phyloP scores from a whole-genome alignment of 2,113 vertebrate species.

The Corythaixoides concolor region DNA sequence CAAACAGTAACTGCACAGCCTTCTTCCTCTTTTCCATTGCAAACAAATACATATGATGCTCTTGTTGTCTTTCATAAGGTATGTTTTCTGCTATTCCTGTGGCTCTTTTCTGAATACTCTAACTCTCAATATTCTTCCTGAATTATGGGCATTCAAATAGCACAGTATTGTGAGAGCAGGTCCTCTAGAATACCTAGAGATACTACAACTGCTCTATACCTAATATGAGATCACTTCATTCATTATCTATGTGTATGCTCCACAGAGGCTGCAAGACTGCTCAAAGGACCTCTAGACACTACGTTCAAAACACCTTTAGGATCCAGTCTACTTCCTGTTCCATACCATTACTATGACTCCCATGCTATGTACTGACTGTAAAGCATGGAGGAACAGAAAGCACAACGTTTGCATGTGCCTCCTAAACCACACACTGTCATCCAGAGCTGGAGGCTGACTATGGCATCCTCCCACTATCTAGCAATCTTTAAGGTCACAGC shows the following conservation, averaged over 20 bases:
- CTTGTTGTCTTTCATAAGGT: not conserved
- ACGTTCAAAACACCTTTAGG: not conserved
- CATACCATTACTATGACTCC: not conserved
- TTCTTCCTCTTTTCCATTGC: not conserved
- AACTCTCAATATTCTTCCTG: not conserved
- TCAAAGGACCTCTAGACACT: not conserved
- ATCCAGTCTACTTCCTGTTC: not conserved
- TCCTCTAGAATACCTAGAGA: not conserved
- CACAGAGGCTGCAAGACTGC: not conserved
- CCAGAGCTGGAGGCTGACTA: not conserved
- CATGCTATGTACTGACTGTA: not conserved
- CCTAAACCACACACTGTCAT: not conserved
- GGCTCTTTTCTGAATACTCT: not conserved
- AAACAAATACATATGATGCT: not conserved
- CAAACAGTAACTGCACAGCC: not conserved
- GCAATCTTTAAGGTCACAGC: not conserved
- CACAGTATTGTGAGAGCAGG: not conserved
- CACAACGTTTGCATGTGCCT: not conserved
- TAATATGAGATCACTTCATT: not conserved
- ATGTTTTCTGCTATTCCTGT: not conserved
- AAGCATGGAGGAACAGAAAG: not conserved
- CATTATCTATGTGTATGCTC: too few relatives aligned
- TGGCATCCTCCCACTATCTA: not conserved
- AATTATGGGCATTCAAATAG: not conserved
- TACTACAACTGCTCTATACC: not conserved